These are phyloP conservation scores for Danaus melanippus DNA, from an alignment of 1,140 invertebrate species.

Conservation along the genomic window DNA sequence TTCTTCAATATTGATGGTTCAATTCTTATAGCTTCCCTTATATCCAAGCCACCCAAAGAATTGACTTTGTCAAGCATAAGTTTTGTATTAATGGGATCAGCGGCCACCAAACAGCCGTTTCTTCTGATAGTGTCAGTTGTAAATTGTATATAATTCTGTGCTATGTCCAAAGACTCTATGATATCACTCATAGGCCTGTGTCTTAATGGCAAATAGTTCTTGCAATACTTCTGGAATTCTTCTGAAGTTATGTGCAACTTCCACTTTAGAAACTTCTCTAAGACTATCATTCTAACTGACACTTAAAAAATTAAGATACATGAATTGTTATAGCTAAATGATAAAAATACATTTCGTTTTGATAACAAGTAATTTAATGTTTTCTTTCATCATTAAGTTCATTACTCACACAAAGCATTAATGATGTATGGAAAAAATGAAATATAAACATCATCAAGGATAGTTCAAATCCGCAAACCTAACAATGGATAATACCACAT, in stretches of 20 bases:
- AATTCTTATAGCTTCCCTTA: constrained; percentile 62
- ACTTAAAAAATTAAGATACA: constrained; percentile 38
- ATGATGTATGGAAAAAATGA: too few relatives aligned
- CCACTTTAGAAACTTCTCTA: constrained; percentile 67
- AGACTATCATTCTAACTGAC: constrained; percentile 58
- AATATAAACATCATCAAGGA: too few relatives aligned
- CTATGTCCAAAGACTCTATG: constrained; percentile 61
- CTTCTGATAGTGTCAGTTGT: constrained; percentile 59
- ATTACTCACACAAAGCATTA: too few relatives aligned
- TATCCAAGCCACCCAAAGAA: constrained; percentile 64
- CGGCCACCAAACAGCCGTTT: constrained; percentile 71
- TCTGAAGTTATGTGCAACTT: constrained; percentile 58
- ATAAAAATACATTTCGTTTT: too few relatives aligned
- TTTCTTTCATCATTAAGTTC: too few relatives aligned
- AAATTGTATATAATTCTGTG: constrained; percentile 65
- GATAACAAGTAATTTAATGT: too few relatives aligned
- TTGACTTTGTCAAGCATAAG: constrained; percentile 70
- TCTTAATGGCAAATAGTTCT: constrained; percentile 66
- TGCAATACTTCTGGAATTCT: constrained; percentile 67
- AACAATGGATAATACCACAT: too few relatives aligned
- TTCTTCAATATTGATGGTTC: constrained; percentile 73
- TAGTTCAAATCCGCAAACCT: too few relatives aligned
- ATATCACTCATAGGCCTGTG: constrained; percentile 72
- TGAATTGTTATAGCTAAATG: constrained; percentile 7
- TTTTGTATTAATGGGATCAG: constrained; percentile 69